Conservation (phyloP, 2,797 vertebrate species). For the Macropodus opercularis region DNA sequence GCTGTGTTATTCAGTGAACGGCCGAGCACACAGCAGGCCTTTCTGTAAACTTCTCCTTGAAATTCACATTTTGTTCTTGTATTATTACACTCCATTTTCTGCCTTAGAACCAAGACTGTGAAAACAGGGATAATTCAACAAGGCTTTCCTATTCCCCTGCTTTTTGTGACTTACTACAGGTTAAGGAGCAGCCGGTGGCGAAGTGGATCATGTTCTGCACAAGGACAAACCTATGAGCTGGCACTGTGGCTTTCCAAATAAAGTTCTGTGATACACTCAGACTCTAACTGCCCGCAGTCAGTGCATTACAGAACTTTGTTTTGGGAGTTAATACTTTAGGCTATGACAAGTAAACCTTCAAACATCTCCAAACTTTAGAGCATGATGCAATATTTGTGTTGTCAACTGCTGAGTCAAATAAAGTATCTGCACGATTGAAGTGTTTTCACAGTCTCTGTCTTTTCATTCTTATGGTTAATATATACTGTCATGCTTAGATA, state of each 20-base stretch:
- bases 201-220: constrained; percentile 65
- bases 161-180: constrained; percentile 63
- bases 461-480: constrained; percentile 6
- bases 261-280: constrained; percentile 91
- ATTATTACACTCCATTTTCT: constrained; percentile 4
- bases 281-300: constrained; percentile 86
- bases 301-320: constrained; percentile 93
- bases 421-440: constrained; percentile 48
- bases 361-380: constrained; percentile 61
- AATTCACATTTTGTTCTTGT: constrained; percentile 3
- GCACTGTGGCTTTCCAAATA: constrained; percentile 86
- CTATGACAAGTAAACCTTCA: constrained; percentile 61
- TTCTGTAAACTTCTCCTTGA: constrained; percentile 48
- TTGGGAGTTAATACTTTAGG: constrained; percentile 83
- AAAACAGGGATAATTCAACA: constrained; percentile 29
- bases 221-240: constrained; percentile 78
- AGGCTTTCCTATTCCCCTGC: constrained; percentile 42
- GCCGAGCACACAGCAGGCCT: constrained; percentile 37
- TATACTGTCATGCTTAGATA: constrained; percentile 1
- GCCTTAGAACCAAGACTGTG: not conserved
- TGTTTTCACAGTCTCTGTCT: constrained; percentile 18
- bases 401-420: constrained; percentile 58
- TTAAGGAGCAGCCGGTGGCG: constrained; percentile 61
- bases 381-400: constrained; percentile 23
- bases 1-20: constrained; percentile 46